phyloP scores from a whole-genome alignment of 2,797 vertebrate species.

The Brachymystax lenok region DNA sequence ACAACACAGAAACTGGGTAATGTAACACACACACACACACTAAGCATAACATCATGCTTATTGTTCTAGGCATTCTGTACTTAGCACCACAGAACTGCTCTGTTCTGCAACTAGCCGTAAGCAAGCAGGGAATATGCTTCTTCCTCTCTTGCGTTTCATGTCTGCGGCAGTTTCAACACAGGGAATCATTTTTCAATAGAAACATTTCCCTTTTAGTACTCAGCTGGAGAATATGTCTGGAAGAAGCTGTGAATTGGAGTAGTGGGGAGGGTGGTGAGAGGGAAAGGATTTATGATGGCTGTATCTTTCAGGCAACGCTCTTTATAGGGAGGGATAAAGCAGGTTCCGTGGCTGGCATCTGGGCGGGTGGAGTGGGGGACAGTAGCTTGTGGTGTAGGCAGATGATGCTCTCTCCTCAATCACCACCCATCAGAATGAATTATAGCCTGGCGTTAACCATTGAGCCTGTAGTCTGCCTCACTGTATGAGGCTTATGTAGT shows the following conservation, averaged over 20 bases:
- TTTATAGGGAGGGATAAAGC: conserved; percentile 11
- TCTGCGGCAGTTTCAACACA: neutral
- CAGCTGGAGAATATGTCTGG: neutral
- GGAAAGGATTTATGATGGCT: conserved; percentile 4
- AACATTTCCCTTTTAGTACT: neutral
- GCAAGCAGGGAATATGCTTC: neutral
- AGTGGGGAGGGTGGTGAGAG: neutral
- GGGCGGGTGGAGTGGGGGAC: too few relatives aligned
- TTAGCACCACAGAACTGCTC: neutral
- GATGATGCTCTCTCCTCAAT: neutral
- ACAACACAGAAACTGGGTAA: too few relatives aligned
- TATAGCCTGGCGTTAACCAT: neutral
- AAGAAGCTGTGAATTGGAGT: neutral
- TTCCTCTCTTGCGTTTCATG: neutral
- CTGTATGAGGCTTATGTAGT: neutral
- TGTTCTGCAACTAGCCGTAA: neutral
- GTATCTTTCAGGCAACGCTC: neutral
- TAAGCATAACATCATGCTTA: too few relatives aligned
- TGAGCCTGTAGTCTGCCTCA: neutral
- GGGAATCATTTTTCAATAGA: neutral
- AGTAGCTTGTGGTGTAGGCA: neutral
- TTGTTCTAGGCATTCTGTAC: neutral
- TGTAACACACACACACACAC: neutral
- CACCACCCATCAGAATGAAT: conserved; percentile 4
- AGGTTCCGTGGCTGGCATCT: conserved; percentile 3